A percentile compares a stretch with the other conserved stretches of the same genome.
Conservation (phyloP, 2,113 vertebrate genomes). For the Phylloscopus trochilus region DNA sequence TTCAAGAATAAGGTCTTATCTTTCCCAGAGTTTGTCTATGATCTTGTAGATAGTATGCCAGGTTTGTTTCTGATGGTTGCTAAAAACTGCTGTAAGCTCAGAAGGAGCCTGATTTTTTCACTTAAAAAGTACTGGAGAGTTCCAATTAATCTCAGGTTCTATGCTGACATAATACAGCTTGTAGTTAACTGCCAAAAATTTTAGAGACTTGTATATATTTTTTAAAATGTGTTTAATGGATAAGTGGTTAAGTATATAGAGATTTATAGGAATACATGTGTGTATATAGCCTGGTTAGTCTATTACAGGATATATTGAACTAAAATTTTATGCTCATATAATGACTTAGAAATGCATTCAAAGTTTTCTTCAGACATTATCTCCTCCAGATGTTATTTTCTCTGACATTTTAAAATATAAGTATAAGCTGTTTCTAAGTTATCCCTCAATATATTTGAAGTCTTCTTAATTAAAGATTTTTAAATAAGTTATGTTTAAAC, state of each 20-base stretch:
- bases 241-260: not conserved
- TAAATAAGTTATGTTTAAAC: not conserved
- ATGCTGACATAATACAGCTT: not conserved
- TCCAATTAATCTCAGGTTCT: not conserved
- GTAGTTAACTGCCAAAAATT: not conserved
- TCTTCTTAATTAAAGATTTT: not conserved
- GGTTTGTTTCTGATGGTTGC: not conserved
- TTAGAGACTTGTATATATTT: not conserved
- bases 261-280: not conserved
- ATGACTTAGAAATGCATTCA: not conserved
- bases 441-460: not conserved
- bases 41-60: not conserved
- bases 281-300: not conserved
- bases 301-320: not conserved
- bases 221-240: constrained; percentile 37
- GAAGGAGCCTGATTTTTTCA: not conserved
- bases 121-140: not conserved
- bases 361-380: not conserved
- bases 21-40: not conserved
- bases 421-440: not conserved
- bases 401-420: not conserved
- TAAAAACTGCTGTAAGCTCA: not conserved
- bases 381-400: constrained; percentile 1
- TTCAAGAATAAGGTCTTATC: not conserved
- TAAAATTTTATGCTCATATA: not conserved